Conservation (phyloP, 1,140 invertebrate species). For the Aphidius gifuensis region DNA sequence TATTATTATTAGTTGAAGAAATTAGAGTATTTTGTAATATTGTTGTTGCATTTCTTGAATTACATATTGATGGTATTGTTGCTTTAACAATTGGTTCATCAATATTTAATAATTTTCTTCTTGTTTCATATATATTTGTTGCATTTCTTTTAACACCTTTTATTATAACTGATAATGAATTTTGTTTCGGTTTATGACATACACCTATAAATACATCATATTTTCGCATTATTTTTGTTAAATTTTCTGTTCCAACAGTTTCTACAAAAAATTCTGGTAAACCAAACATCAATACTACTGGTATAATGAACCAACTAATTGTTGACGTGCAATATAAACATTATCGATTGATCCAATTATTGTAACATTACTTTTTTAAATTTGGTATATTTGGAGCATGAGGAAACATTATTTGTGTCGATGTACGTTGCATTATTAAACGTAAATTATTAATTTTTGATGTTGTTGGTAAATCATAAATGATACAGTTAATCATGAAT, state of each 20-base stretch:
- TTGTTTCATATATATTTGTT: slow-evolving; percentile 86
- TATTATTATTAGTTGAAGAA: too few species aligned
- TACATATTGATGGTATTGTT: slow-evolving; percentile 72
- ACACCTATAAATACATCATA: slow-evolving; percentile 84
- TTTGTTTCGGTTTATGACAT: slow-evolving; percentile 82
- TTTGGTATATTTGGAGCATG: slow-evolving; percentile 79
- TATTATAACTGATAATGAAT: slow-evolving; percentile 72
- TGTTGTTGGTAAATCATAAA: too few species aligned
- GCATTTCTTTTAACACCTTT: slow-evolving; percentile 83
- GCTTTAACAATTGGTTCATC: slow-evolving; percentile 66
- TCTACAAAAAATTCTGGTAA: slow-evolving; percentile 71
- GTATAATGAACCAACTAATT: slow-evolving; percentile 83
- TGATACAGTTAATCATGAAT: too few species aligned
- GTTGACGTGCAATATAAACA: slow-evolving; percentile 85
- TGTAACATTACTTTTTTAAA: slow-evolving; percentile 84
- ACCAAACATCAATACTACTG: slow-evolving; percentile 91
- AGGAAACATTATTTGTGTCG: slow-evolving; percentile 83
- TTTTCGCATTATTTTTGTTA: slow-evolving; percentile 71
- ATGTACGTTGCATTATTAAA: slow-evolving; percentile 81
- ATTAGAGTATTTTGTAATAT: slow-evolving; percentile 31
- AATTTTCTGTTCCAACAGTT: slow-evolving; percentile 64
- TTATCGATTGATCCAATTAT: slow-evolving; percentile 85
- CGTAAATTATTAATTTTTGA: slow-evolving; percentile 68
- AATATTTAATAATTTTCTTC: slow-evolving; percentile 72
- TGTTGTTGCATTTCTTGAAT: slow-evolving; percentile 55